Conservation (phyloP, 37 sponge, comb jelly and placozoan species). For the Amphimedon queenslandica region DNA sequence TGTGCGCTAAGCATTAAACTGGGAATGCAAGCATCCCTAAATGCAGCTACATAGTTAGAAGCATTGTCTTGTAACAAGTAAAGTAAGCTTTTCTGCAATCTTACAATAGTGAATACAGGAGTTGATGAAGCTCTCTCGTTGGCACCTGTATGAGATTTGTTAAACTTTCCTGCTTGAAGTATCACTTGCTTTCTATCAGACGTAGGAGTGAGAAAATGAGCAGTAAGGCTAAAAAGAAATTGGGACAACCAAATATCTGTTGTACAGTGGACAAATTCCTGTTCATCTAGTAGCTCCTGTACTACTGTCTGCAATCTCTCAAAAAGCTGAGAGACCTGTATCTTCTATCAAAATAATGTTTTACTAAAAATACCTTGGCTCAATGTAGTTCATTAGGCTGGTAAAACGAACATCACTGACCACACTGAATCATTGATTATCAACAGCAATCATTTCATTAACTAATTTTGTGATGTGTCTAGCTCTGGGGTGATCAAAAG, state of each 20-base stretch:
- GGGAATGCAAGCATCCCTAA: conserved; percentile 7
- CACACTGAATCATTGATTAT: background rate
- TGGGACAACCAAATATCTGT: background rate
- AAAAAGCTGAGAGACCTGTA: background rate
- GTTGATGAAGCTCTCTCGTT: conserved; percentile 1
- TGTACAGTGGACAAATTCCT: background rate
- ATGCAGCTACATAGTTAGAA: conserved; percentile 30
- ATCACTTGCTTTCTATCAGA: conserved; percentile 16
- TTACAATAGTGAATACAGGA: conserved; percentile 16
- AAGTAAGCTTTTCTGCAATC: conserved; percentile 6
- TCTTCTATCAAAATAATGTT: background rate
- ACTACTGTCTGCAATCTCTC: background rate
- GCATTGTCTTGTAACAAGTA: conserved; percentile 31
- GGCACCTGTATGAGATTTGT: conserved; percentile 27
- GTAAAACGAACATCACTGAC: background rate
- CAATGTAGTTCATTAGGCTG: background rate
- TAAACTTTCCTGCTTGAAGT: conserved; percentile 15
- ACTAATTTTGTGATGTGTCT: background rate
- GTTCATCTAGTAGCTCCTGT: background rate
- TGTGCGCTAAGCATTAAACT: conserved; percentile 40
- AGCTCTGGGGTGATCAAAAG: background rate
- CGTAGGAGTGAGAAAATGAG: conserved; percentile 14
- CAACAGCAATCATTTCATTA: background rate
- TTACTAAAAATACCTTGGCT: background rate
- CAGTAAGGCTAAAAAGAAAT: too few species aligned